phyloP scores from a whole-genome alignment of 2,113 vertebrate species.

The Myotis yumanensis region DNA sequence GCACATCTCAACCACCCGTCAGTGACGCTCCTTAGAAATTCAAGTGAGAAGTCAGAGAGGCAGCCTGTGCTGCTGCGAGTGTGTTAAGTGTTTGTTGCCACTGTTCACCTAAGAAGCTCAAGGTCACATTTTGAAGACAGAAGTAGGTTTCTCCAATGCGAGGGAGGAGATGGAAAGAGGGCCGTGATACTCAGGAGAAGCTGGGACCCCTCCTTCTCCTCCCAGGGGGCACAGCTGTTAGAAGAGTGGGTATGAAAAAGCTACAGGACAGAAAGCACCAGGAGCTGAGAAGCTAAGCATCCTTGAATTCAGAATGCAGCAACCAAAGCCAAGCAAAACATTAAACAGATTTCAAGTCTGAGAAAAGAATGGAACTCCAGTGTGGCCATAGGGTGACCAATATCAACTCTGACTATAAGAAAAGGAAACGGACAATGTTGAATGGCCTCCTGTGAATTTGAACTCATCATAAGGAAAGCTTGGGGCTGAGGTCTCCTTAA shows the following conservation, averaged over 20 bases:
- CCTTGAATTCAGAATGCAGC: neutral
- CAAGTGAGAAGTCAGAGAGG: neutral
- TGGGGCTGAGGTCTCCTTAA: neutral
- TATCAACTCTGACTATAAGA: neutral
- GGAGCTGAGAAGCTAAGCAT: neutral
- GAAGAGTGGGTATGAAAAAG: neutral
- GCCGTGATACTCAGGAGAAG: neutral
- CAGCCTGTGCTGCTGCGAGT: neutral
- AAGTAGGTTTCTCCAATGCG: slow-evolving; percentile 39
- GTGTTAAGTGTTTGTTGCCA: slow-evolving; percentile 14
- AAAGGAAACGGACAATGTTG: neutral
- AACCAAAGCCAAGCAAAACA: neutral
- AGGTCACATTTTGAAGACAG: slow-evolving; percentile 53
- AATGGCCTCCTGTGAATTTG: neutral
- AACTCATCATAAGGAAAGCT: neutral
- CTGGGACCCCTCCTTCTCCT: too few relatives aligned
- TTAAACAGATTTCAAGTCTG: neutral
- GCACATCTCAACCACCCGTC: neutral
- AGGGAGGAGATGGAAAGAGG: neutral
- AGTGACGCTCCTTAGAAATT: slow-evolving; percentile 8
- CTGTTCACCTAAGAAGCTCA: slow-evolving; percentile 40
- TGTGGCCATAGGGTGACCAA: neutral
- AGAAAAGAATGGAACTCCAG: neutral
- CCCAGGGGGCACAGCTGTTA: neutral
- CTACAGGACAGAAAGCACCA: neutral